Conservation (phyloP, 2,888 invertebrate genomes). For the Drosophila neonasuta region DNA sequence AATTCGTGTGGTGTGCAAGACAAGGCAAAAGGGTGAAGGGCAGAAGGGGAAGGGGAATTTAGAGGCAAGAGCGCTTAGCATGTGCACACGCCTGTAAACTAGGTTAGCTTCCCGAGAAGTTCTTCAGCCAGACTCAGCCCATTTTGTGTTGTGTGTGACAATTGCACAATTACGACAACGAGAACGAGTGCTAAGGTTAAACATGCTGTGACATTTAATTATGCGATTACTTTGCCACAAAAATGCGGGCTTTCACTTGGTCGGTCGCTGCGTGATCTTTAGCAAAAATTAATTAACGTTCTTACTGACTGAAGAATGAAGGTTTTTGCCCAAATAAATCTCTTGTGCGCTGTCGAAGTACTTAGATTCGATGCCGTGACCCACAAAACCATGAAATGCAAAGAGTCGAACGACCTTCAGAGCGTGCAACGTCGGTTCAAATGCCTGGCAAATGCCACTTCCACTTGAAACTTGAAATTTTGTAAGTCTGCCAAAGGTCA, state of each 20-base stretch:
- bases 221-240: constrained; percentile 11
- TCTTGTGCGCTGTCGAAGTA: constrained; percentile 1
- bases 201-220: constrained; percentile 61
- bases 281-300: background rate
- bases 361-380: constrained; percentile 47
- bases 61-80: constrained; percentile 28
- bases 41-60: background rate
- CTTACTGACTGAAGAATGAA: background rate
- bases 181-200: constrained; percentile 18
- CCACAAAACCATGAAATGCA: constrained; percentile 61
- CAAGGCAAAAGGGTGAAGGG: background rate
- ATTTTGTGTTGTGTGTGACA: constrained; percentile 45
- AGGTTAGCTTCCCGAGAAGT: constrained; percentile 53
- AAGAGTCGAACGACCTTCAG: constrained; percentile 66
- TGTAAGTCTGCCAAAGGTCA: constrained; percentile 58
- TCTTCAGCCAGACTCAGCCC: constrained; percentile 6
- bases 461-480: constrained; percentile 53
- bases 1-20: constrained; percentile 30
- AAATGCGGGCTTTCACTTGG: constrained; percentile 25
- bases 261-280: constrained; percentile 3
- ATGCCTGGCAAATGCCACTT: constrained; percentile 54
- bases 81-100: constrained; percentile 58
- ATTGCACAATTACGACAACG: constrained; percentile 46
- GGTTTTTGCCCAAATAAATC: background rate
- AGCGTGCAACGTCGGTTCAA: constrained; percentile 59